These are phyloP conservation scores for Tauraco erythrolophus DNA, from an alignment of 2,113 vertebrate genomes.

Conservation along the genomic window DNA sequence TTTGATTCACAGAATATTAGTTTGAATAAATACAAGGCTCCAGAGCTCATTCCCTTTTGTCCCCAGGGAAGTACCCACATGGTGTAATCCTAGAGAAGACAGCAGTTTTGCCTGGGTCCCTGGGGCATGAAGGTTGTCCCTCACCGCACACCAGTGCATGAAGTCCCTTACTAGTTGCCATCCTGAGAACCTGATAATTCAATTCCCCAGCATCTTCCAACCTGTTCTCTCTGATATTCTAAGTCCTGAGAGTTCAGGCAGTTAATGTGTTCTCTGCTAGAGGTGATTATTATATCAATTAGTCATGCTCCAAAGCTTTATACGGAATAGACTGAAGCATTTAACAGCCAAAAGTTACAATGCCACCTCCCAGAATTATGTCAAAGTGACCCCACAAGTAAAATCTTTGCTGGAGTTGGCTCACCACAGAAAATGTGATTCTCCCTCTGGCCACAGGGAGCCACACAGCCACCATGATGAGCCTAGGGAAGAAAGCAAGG, in stretches of 20 bases:
- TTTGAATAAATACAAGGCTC: not conserved
- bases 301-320: not conserved
- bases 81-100: not conserved
- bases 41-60: not conserved
- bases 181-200: slow-evolving; percentile 23
- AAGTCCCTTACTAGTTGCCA: not conserved
- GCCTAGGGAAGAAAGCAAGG: not conserved
- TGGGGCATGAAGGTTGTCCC: not conserved
- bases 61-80: not conserved
- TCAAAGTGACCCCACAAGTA: not conserved
- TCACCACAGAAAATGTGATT: not conserved
- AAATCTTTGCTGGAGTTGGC: not conserved
- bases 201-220: not conserved
- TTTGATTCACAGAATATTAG: slow-evolving; percentile 20
- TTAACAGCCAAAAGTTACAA: not conserved
- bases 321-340: not conserved
- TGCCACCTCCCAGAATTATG: not conserved
- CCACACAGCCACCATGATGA: not conserved
- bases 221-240: not conserved
- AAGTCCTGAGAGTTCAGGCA: not conserved
- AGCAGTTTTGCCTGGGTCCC: not conserved
- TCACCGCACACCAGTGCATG: not conserved
- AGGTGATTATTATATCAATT: slow-evolving; percentile 25
- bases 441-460: slow-evolving; percentile 19
- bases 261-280: slow-evolving; percentile 17